Evolutionary conservation across 2,797 vertebrate species (phyloP), one percentile per base, ranked within the genome.

Genomic region (Phrynocephalus forsythii): DNA sequence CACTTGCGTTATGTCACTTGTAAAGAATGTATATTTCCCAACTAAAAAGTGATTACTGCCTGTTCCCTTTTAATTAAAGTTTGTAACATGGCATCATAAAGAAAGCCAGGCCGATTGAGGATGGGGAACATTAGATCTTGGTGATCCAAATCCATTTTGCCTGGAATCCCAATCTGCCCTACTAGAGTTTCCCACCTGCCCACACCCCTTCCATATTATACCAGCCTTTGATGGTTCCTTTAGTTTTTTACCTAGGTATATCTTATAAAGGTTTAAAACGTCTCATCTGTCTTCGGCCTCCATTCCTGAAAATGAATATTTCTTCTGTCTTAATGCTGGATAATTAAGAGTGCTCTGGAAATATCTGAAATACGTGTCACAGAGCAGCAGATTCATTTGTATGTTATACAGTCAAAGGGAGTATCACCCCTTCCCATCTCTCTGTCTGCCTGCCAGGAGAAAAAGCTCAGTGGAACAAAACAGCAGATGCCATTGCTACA

Each of bases 401-500:
- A 13, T 73, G n/a, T 8, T 5, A 28, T 69, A 48, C 7, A 0
- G 26, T 20, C 24, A 28, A 44, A 24, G 26, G 10, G 15, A 52
- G 60, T 50, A 63, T 28, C 3, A n/a, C 44, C 7, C 44, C 20
- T 75, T 56, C 33, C 44, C 44, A n/a, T 11, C 60, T n/a, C 73
- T 56, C 11, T 84, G 50, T 48, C 75, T 79, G 15, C 71, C 38
- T 16, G 6, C 56, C 77, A 79, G 38, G 52, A 79, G 20, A 79
- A 72, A 79, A 66, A 66, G 77, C 38, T 88, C 77, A 84, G 20
- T 88, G 44, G 69, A 87, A 68, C 16, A 73, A 72, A 80, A 72
- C 68, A 88, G 69, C 68, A 88, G 87, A 88, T 88, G 82, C 50
- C 69, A 67, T 73, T 66, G 69, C 38, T 38, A 73, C 28, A 80